Percentiles rank a stretch among this genome's conserved stretches.
These are phyloP conservation scores for Agonopterix subpropinquella DNA, from an alignment of 2,888 invertebrate species.

Conservation along the genomic window DNA sequence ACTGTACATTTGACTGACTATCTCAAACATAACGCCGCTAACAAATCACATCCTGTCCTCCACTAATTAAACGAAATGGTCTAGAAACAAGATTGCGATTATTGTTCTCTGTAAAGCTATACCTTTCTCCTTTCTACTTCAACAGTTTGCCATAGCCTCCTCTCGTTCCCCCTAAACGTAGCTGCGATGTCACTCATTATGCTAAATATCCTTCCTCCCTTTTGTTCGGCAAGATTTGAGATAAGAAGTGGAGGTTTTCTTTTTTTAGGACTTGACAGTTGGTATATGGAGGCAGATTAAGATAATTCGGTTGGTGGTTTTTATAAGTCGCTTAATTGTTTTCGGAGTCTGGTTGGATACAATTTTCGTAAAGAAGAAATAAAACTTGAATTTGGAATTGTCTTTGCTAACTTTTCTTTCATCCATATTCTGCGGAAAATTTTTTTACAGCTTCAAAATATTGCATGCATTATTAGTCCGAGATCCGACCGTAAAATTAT, in stretches of 20 bases:
- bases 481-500: too few relatives aligned
- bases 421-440: too few relatives aligned
- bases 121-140: constrained; percentile 27
- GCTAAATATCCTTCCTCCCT: constrained; percentile 69
- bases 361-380: too few relatives aligned
- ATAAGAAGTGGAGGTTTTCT: constrained; percentile 44
- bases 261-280: constrained; percentile 65
- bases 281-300: constrained; percentile 72
- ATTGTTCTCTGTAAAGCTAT: constrained; percentile 62
- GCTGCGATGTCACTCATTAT: constrained; percentile 72
- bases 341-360: constrained; percentile 8
- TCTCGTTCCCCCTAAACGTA: constrained; percentile 60
- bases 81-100: constrained; percentile 76
- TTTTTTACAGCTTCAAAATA: too few relatives aligned
- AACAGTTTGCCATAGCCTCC: constrained; percentile 7
- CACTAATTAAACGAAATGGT: constrained; percentile 76
- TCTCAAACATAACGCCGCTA: constrained; percentile 48
- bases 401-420: too few relatives aligned
- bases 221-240: constrained; percentile 57
- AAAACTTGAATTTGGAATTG: too few relatives aligned
- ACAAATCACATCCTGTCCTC: constrained; percentile 65
- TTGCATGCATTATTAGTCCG: too few relatives aligned
- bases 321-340: constrained; percentile 55
- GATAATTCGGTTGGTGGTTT: constrained; percentile 57
- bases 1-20: constrained; percentile 43